Percentiles rank a stretch among this genome's conserved stretches.
Evolutionary conservation across 1,140 invertebrate species (phyloP).

Genomic region (Drosophila melanogaster): DNA sequence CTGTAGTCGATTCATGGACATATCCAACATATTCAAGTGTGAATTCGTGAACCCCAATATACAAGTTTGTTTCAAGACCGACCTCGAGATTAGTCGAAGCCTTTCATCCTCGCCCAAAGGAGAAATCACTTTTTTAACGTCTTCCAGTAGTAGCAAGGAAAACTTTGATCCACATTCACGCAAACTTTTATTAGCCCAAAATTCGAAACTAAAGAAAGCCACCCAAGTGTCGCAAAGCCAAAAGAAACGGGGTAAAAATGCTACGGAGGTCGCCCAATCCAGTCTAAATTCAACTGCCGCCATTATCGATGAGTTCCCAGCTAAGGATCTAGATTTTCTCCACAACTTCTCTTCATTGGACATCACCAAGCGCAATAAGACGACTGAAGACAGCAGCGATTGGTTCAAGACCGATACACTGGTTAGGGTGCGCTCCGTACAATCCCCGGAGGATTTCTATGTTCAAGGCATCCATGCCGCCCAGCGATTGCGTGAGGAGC

Average conservation of each 20-base stretch:
- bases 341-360: conserved; percentile 29
- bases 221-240: not conserved
- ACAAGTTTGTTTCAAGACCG: conserved; percentile 22
- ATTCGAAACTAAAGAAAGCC: not conserved
- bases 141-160: conserved; percentile 12
- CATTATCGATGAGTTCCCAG: not conserved
- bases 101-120: not conserved
- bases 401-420: conserved; percentile 48
- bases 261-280: not conserved
- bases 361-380: conserved; percentile 6
- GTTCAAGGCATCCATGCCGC: conserved; percentile 28
- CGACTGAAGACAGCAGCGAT: not conserved
- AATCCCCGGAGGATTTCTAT: conserved; percentile 58
- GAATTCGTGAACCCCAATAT: conserved; percentile 44
- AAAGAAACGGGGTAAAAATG: not conserved
- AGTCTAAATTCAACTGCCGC: conserved; percentile 3
- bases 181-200: too few relatives aligned
- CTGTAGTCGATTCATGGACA: not conserved
- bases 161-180: not conserved
- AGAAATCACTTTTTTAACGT: not conserved
- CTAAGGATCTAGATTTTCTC: conserved; percentile 7
- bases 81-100: not conserved
- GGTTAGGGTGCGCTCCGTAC: conserved; percentile 38
- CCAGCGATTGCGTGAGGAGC: conserved; percentile 17
- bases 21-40: conserved; percentile 17